Evolutionary conservation across 2,797 vertebrate genomes (phyloP).

Genomic region (Dendrocincla fuliginosa): DNA sequence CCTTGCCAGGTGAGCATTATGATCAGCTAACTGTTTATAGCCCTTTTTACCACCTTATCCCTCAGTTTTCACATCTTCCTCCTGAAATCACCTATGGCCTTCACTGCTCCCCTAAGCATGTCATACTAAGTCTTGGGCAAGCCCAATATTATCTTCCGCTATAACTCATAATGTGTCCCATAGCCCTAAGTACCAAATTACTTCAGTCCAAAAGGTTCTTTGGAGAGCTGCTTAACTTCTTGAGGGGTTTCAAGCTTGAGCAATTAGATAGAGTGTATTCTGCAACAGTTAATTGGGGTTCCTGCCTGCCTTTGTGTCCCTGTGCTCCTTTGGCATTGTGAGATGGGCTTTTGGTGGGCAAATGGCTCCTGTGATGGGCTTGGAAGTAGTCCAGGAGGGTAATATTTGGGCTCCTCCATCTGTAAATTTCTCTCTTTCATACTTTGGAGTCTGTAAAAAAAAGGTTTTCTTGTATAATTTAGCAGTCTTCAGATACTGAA

Average conservation of each 20-base stretch:
- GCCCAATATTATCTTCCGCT: background rate
- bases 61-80: background rate
- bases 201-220: background rate
- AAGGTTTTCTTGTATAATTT: background rate
- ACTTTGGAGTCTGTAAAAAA: background rate
- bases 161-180: background rate
- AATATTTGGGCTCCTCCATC: background rate
- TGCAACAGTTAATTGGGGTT: background rate
- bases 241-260: background rate
- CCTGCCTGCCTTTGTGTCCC: background rate
- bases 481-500: background rate
- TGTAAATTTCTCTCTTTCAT: background rate
- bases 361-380: background rate
- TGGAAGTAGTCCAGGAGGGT: background rate
- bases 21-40: background rate
- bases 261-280: background rate
- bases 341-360: background rate
- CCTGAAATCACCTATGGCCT: background rate
- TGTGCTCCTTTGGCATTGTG: background rate
- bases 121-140: background rate
- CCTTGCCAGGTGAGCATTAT: background rate
- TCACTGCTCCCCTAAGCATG: background rate
- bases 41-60: background rate
- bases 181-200: background rate
- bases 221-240: background rate